Evolutionary conservation across 2,797 vertebrate genomes (phyloP), one percentile per base, ranked within the genome.

Genomic region (Ctenosaura bakeri): DNA sequence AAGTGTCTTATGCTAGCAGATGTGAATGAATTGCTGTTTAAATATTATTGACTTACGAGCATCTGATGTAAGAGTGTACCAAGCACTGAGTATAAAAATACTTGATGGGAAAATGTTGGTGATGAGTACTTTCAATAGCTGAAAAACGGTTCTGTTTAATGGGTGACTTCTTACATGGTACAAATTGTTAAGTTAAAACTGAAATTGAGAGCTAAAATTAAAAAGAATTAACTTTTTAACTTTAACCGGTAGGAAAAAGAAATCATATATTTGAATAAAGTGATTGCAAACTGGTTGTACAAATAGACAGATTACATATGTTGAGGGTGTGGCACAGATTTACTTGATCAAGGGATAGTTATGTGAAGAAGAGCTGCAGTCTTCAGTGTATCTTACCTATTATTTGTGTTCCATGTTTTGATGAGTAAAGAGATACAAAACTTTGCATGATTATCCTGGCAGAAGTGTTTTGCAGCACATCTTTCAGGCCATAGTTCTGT

Each of bases 1-100:
- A 89, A 88, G 76, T 54, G 0, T 71, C 69, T 89, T 94, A 91
- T 52, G 91, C 69, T 38, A 81, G 77, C 38, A 7, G 24, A 88
- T 26, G 7, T 62, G 85, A 29, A 6, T 0, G 0, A 52, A 89
- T 86, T 78, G 14, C 14, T 92, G 73, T 81, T 78, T 85, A 52
- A 80, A 35, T 13, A 59, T 93, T 84, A 46, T 83, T 52, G 88
- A 64, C 74, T 62, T 89, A 73, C 13, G 85, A 64, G n/a, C 86
- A 83, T 91, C 62, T 73, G 80, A 90, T 86, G 50, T 90, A 87
- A 89, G 89, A 52, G 0, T 82, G 73, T 64, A 14, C 22, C 73
- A 87, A 50, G 77, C 77, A 78, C 89, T 26, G 22, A 80, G 82
- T 90, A 89, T 50, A 88, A 64, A 77, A 71, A 16, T 2, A 62